phyloP scores from a whole-genome alignment of 2,888 invertebrate genomes.

The Pocota personata region DNA sequence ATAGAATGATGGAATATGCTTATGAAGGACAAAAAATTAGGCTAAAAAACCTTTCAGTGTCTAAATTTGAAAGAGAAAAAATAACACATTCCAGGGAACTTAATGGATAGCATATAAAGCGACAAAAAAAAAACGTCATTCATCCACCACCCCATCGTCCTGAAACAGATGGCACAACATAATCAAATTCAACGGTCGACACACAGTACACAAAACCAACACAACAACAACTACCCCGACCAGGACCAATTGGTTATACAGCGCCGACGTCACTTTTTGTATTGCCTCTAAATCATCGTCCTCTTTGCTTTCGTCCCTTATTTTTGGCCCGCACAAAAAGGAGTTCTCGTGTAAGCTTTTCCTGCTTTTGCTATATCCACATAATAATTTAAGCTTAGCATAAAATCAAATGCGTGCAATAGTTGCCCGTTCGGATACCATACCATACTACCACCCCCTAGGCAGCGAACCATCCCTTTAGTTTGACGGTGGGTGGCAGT shows the following conservation, averaged over 20 bases:
- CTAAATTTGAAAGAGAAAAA: conserved; percentile 33
- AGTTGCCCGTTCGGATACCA: conserved; percentile 33
- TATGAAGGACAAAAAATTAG: conserved; percentile 54
- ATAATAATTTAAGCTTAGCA: conserved; percentile 67
- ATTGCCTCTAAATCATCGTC: conserved; percentile 38
- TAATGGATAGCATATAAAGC: conserved; percentile 60
- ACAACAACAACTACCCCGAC: conserved; percentile 13
- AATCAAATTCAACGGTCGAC: conserved; percentile 70
- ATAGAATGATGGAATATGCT: conserved; percentile 65
- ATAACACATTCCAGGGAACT: conserved; percentile 38
- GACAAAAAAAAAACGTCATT: conserved; percentile 43
- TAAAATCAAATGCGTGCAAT: conserved; percentile 65
- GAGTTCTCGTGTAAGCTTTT: conserved; percentile 41
- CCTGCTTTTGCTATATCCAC: conserved; percentile 26
- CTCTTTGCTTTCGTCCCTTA: conserved; percentile 9
- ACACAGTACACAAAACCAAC: conserved; percentile 30
- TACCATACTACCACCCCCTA: not conserved
- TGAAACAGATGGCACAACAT: conserved; percentile 71
- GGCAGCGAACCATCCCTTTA: conserved; percentile 17
- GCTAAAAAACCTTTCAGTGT: conserved; percentile 44
- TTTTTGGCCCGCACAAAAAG: conserved; percentile 8
- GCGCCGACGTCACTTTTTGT: conserved; percentile 67
- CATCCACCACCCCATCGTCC: conserved; percentile 49
- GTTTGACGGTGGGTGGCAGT: not conserved
- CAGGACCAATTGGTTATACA: conserved; percentile 31